Conservation (phyloP, 2,113 vertebrate genomes). For the Crotalus horridus region DNA sequence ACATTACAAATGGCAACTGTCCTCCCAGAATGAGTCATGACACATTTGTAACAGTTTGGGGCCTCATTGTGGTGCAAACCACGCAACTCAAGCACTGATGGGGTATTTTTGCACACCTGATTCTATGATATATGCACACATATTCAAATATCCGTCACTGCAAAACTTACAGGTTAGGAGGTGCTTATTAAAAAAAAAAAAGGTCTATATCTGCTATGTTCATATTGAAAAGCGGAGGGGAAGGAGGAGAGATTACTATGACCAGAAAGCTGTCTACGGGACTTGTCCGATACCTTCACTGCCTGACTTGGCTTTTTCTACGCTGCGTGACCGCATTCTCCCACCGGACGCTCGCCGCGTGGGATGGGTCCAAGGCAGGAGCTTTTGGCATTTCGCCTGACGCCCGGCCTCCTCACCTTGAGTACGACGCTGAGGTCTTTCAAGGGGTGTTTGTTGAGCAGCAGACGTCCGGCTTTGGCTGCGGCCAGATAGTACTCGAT, state of each 20-base stretch:
- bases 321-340: not conserved
- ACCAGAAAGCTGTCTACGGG: not conserved
- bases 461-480: conserved; percentile 81
- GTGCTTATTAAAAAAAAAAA: not conserved
- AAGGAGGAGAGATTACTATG: not conserved
- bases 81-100: not conserved
- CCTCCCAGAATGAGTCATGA: not conserved
- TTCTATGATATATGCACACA: no score
- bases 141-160: not conserved
- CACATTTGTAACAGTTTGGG: not conserved
- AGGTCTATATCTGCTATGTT: no score
- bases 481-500: conserved; percentile 82
- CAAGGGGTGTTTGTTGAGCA: conserved; percentile 83
- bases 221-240: not conserved
- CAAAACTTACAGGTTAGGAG: not conserved
- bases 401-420: conserved; percentile 71
- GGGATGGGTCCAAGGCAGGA: not conserved
- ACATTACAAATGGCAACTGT: not conserved
- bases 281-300: not conserved
- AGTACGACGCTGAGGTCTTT: conserved; percentile 83
- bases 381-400: fast-evolving
- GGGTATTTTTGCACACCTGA: not conserved
- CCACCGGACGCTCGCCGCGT: not conserved
- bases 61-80: not conserved
- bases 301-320: not conserved